These are phyloP conservation scores for Lasioglossum malachurum DNA, from an alignment of 2,888 invertebrate genomes.

Conservation along the genomic window DNA sequence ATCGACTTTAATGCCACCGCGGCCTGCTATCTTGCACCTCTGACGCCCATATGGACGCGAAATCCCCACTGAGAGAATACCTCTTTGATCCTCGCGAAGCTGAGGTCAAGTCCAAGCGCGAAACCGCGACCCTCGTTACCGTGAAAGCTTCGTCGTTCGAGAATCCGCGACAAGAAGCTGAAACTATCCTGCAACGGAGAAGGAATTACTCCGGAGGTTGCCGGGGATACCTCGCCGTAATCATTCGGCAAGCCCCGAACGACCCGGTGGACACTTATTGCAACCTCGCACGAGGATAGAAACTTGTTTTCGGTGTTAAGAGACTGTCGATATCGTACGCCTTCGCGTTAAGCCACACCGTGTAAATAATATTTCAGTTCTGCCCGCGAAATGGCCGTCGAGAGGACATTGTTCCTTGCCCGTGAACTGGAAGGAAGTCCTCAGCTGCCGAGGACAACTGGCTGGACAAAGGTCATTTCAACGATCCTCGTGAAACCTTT, in stretches of 20 bases:
- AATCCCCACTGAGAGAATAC: conserved; percentile 65
- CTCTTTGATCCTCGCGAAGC: conserved; percentile 61
- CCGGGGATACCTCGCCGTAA: not conserved
- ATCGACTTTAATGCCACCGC: conserved; percentile 68
- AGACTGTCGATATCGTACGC: conserved; percentile 3
- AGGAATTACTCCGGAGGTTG: conserved; percentile 17
- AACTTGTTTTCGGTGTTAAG: not conserved
- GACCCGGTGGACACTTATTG: conserved; percentile 4
- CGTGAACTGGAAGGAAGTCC: not conserved
- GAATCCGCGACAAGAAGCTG: conserved; percentile 28
- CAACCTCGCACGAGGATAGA: not conserved
- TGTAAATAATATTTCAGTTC: not conserved
- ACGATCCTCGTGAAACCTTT: not conserved
- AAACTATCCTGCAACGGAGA: conserved; percentile 28
- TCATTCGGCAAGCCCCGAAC: conserved; percentile 7
- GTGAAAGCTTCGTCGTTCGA: conserved; percentile 42
- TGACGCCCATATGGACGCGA: conserved; percentile 63
- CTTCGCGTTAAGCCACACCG: not conserved
- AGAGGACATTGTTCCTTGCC: not conserved
- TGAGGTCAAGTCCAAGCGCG: conserved; percentile 48
- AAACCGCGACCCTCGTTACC: conserved; percentile 55
- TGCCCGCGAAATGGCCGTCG: not conserved
- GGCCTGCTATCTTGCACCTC: conserved; percentile 66
- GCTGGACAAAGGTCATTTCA: not conserved
- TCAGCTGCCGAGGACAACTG: not conserved